Conservation (phyloP, 2,888 invertebrate species). For the Dasypolia templi region DNA sequence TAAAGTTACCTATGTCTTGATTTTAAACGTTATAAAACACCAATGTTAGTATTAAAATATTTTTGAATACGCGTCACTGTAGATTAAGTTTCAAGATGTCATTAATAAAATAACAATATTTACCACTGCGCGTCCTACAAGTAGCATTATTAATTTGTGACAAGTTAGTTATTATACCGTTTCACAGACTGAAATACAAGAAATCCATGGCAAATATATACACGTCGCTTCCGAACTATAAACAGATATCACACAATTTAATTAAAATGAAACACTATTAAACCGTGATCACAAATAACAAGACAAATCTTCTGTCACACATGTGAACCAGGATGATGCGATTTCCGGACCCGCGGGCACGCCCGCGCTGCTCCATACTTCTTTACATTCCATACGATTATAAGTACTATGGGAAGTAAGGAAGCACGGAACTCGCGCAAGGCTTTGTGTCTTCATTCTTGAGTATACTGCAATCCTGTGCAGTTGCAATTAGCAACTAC, state of each 20-base stretch:
- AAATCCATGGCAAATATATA: constrained; percentile 56
- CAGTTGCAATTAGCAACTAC: constrained; percentile 65
- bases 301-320: constrained; percentile 73
- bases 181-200: constrained; percentile 56
- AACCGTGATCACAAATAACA: constrained; percentile 71
- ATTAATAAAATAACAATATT: constrained; percentile 43
- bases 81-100: constrained; percentile 10
- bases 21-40: constrained; percentile 17
- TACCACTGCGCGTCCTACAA: constrained; percentile 45
- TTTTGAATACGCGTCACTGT: constrained; percentile 4
- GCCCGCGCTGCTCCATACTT: constrained; percentile 96
- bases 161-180: constrained; percentile 34
- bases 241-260: constrained; percentile 65
- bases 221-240: constrained; percentile 54
- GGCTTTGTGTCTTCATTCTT: constrained; percentile 85
- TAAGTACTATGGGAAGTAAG: constrained; percentile 98
- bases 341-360: constrained; percentile 80
- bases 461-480: constrained; percentile 67
- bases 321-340: constrained; percentile 73
- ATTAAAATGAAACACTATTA: constrained; percentile 68
- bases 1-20: constrained; percentile 13
- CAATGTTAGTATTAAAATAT: not conserved
- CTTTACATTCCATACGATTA: constrained; percentile 99
- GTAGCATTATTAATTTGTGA: constrained; percentile 25
- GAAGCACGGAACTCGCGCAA: constrained; percentile 97